Percentiles rank a stretch among this genome's conserved stretches.
Evolutionary conservation across 2,888 invertebrate genomes (phyloP).

Genomic region (Megastigmus dorsalis): DNA sequence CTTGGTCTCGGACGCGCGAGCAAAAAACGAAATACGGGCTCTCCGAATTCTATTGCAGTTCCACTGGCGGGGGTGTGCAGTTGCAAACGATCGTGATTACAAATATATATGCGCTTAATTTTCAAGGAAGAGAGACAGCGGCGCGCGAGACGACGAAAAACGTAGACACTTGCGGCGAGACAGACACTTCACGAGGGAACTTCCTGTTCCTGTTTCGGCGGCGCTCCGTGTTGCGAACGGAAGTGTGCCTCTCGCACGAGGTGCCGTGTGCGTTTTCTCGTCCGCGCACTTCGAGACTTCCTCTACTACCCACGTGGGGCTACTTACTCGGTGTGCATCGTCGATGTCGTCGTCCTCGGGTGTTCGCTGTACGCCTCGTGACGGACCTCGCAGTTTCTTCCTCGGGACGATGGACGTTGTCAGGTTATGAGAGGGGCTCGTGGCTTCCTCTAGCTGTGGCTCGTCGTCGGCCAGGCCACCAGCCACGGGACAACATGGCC

Average conservation of each 20-base stretch:
- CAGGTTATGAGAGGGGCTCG: neutral
- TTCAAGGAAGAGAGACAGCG: neutral
- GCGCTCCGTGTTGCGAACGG: slow-evolving; percentile 41
- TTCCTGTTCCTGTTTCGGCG: slow-evolving; percentile 73
- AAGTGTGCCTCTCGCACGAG: slow-evolving; percentile 41
- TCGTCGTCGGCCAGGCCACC: neutral
- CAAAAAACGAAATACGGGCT: neutral
- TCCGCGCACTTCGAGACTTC: slow-evolving; percentile 42
- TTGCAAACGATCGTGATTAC: neutral
- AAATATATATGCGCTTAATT: slow-evolving; percentile 5
- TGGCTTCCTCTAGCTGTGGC: slow-evolving; percentile 9
- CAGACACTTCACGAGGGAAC: slow-evolving; percentile 64
- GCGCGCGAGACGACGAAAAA: slow-evolving; percentile 24
- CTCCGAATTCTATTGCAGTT: too few relatives aligned
- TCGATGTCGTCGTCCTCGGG: neutral
- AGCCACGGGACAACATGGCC: slow-evolving; percentile 66
- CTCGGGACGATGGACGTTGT: neutral
- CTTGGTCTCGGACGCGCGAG: neutral
- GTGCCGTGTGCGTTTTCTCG: neutral
- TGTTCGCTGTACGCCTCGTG: neutral
- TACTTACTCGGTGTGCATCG: slow-evolving; percentile 31
- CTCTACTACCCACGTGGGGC: slow-evolving; percentile 42
- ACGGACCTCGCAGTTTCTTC: neutral
- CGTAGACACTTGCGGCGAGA: slow-evolving; percentile 19
- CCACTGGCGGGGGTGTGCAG: neutral